Conservation (phyloP, 2,888 invertebrate species). For the Xylota sylvarum region DNA sequence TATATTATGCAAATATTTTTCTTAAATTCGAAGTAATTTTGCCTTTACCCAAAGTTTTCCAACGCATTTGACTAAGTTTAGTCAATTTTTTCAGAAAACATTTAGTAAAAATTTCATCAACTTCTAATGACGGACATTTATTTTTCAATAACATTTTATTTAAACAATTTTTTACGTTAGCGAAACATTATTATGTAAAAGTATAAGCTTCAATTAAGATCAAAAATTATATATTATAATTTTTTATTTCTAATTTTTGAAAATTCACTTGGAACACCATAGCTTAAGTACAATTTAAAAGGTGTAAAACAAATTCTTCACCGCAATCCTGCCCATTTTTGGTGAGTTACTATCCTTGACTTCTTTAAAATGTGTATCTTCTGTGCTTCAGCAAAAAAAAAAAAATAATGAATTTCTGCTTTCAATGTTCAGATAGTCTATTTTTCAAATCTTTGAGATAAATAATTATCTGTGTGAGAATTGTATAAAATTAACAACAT, state of each 20-base stretch:
- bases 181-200: not conserved
- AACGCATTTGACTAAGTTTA: too few species aligned
- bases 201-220: not conserved
- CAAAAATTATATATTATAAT: conserved; percentile 13
- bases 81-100: too few species aligned
- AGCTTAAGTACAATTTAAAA: conserved; percentile 30
- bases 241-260: conserved; percentile 50
- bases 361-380: conserved; percentile 21
- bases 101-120: too few species aligned
- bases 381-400: conserved; percentile 31
- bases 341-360: conserved; percentile 54
- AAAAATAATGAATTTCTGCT: conserved; percentile 24
- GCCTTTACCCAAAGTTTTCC: too few species aligned
- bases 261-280: conserved; percentile 40
- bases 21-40: too few species aligned
- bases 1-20: too few species aligned
- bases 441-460: conserved; percentile 8
- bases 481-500: conserved; percentile 36
- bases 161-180: not conserved
- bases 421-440: conserved; percentile 33
- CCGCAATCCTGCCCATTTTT: conserved; percentile 37
- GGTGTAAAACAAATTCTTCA: conserved; percentile 18
- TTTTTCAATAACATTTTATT: not conserved
- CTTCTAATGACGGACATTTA: not conserved
- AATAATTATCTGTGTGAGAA: conserved; percentile 10